Evolutionary conservation across 2,888 invertebrate genomes (phyloP).

Genomic region (Anthoptus insignis): DNA sequence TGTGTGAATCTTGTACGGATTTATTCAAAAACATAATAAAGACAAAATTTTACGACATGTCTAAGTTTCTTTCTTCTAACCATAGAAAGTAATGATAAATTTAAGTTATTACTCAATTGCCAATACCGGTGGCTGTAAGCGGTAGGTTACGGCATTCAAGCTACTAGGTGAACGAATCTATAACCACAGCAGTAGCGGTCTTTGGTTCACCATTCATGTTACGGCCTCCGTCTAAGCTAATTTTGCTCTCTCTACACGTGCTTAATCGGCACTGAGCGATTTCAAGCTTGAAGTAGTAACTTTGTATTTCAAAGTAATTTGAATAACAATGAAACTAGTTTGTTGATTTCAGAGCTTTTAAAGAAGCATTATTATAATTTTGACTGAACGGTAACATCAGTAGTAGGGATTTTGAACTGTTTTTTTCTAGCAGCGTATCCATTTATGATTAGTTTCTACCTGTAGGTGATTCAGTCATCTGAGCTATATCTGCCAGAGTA

Average conservation of each 20-base stretch:
- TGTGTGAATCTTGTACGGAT: too few relatives aligned
- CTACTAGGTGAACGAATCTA: conserved; percentile 12
- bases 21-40: too few relatives aligned
- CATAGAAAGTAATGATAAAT: neutral
- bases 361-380: too few relatives aligned
- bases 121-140: conserved; percentile 6
- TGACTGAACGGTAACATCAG: too few relatives aligned
- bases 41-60: too few relatives aligned
- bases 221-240: conserved; percentile 20
- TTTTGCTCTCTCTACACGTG: conserved; percentile 26
- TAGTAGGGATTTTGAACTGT: too few relatives aligned
- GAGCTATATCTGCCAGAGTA: too few relatives aligned
- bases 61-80: neutral
- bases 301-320: neutral
- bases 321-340: neutral
- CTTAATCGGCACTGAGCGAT: conserved; percentile 22
- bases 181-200: conserved; percentile 24
- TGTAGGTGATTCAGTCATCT: too few relatives aligned
- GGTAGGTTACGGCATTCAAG: neutral
- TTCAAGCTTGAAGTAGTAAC: conserved; percentile 24
- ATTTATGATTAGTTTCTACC: too few relatives aligned
- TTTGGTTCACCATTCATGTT: conserved; percentile 2
- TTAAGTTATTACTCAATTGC: neutral
- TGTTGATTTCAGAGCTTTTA: too few relatives aligned
- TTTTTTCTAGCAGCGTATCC: too few relatives aligned